These are phyloP conservation scores for Seriola rivoliana DNA, from an alignment of 2,113 vertebrate genomes.

Conservation along the genomic window DNA sequence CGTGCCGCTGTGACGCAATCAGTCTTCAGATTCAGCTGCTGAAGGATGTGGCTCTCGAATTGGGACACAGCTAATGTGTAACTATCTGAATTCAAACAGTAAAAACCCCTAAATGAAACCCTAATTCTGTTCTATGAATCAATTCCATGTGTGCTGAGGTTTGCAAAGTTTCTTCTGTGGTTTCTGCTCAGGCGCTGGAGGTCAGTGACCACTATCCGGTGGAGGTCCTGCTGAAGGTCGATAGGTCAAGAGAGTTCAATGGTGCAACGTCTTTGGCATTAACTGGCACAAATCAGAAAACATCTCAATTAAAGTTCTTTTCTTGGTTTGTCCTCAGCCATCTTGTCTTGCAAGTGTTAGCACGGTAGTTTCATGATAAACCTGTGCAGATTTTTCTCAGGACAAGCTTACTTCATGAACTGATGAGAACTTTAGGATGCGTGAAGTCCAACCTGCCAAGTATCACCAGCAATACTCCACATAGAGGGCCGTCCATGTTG, in stretches of 20 bases:
- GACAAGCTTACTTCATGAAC: neutral
- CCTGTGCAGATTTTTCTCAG: neutral
- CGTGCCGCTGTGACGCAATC: too few relatives aligned
- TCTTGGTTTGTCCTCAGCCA: constrained; percentile 6
- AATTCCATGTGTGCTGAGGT: neutral
- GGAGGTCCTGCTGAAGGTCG: constrained; percentile 82
- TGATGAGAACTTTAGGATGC: neutral
- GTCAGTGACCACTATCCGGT: constrained; percentile 92
- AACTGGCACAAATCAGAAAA: neutral
- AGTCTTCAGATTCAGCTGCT: too few relatives aligned
- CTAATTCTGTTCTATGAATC: neutral
- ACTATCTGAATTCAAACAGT: neutral
- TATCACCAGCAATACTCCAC: neutral
- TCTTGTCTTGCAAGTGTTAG: constrained; percentile 8
- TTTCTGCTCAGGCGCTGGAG: constrained; percentile 82
- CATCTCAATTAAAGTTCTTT: neutral
- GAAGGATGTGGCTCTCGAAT: too few relatives aligned
- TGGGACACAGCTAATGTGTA: too few relatives aligned
- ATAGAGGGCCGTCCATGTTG: neutral
- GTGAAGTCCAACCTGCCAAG: neutral
- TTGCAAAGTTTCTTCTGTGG: neutral
- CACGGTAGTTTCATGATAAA: neutral
- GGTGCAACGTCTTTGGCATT: neutral
- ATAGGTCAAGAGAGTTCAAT: neutral
- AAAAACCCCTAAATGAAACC: neutral